phyloP scores from a whole-genome alignment of 1,140 invertebrate species.

The Eciton burchellii region DNA sequence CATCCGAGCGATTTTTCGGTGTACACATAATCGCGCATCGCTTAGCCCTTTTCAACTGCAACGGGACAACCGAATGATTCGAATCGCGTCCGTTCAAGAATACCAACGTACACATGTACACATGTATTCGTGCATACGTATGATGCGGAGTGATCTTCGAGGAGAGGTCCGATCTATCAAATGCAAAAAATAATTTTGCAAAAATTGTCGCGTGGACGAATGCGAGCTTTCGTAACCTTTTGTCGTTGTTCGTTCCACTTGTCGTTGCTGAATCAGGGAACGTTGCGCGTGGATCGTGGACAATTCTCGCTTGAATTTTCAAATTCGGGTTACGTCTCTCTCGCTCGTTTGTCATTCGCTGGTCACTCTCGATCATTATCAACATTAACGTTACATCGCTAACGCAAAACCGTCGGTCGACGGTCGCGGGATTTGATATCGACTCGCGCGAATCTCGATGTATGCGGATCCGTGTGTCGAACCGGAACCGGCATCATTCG shows the following conservation, averaged over 20 bases:
- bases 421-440: slow-evolving; percentile 57
- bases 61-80: neutral
- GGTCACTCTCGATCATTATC: slow-evolving; percentile 41
- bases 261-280: neutral
- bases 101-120: too few relatives aligned
- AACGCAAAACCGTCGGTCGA: slow-evolving; percentile 41
- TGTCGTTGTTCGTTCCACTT: neutral
- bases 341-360: neutral
- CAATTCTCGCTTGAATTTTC: neutral
- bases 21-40: neutral
- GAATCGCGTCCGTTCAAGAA: neutral
- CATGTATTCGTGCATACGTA: too few relatives aligned
- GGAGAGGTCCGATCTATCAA: neutral
- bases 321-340: slow-evolving; percentile 6
- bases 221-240: neutral
- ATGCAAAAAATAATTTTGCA: neutral
- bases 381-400: slow-evolving; percentile 41
- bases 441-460: slow-evolving; percentile 31
- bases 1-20: slow-evolving; percentile 34
- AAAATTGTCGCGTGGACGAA: neutral
- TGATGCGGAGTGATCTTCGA: too few relatives aligned
- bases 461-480: slow-evolving; percentile 44
- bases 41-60: neutral
- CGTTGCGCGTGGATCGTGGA: neutral
- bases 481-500: slow-evolving; percentile 12